A percentile compares a stretch with the other conserved stretches of the same genome.
These are phyloP conservation scores for Numida meleagris DNA, from an alignment of 2,113 vertebrate genomes.

Conservation along the genomic window DNA sequence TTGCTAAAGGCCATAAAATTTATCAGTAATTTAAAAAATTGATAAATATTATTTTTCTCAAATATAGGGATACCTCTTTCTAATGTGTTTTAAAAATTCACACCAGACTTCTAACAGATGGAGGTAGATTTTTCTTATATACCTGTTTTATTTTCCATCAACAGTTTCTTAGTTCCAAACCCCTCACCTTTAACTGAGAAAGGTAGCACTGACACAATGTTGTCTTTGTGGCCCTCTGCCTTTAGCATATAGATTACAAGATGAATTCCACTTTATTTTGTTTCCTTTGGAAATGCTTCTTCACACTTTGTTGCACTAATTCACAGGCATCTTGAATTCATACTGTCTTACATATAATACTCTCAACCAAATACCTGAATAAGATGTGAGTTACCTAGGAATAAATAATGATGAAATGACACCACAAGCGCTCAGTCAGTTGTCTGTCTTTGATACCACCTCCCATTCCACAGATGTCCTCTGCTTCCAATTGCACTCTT, in stretches of 20 bases:
- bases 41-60: not conserved
- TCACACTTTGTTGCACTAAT: constrained; percentile 10
- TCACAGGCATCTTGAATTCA: constrained; percentile 45
- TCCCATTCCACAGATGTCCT: constrained; percentile 39
- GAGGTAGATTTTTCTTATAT: not conserved
- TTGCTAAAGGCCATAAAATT: not conserved
- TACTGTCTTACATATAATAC: constrained; percentile 29
- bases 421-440: not conserved
- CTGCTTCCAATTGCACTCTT: constrained; percentile 16
- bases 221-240: constrained; percentile 22
- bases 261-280: constrained; percentile 34
- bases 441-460: constrained; percentile 4
- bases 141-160: not conserved
- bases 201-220: not conserved
- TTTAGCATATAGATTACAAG: constrained; percentile 47
- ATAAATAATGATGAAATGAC: constrained; percentile 59
- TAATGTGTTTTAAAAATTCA: not conserved
- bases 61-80: not conserved
- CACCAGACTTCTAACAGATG: not conserved
- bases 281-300: constrained; percentile 28
- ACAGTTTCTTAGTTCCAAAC: not conserved
- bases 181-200: not conserved
- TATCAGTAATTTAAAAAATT: not conserved
- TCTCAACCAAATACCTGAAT: constrained; percentile 16
- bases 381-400: constrained; percentile 14